Evolutionary conservation across 2,113 vertebrate genomes (phyloP), one percentile per base, ranked within the genome.

Genomic region (Puffinus mauretanicus): DNA sequence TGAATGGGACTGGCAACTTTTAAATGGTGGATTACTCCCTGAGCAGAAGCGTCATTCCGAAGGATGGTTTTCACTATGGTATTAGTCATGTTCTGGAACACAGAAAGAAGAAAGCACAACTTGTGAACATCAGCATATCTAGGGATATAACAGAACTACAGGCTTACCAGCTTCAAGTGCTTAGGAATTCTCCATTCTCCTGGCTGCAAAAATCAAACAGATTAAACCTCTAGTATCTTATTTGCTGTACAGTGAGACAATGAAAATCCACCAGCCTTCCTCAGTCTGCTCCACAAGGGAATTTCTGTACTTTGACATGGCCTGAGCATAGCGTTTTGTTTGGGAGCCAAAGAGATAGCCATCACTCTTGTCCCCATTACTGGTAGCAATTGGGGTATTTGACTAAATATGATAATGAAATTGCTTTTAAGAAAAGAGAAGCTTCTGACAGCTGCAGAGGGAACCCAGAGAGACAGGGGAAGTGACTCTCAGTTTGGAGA

Each of bases 31-130:
- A 98, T 97, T 60, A 97, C 13, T 6, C 92, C 95, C 22, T 86
- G 96, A 3, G 94, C 72, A 66, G 97, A 94, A 88, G 73, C 26
- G 6, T 96, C 94, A 9, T 97, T 99, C 81, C 92, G 92, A 54
- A 99, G 98, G 8, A 66, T 98, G 49, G 98, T 98, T 94, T 97
- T 98, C 83, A 98, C 97, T 7, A 97, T 69, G 0, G 98, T 98
- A 30, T 96, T 93, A 11, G 98, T 99, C 62, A 90, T 77, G 78
- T 99, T 99, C 99, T 99, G 92, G 82, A 97, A 97, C 42, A 90
- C 52, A 96, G 76, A 13, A 30, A 22, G 22, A 57, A 61, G 3
- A 49, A 51, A 80, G 55, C 29, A 11, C 29, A 40, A 27, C 19
- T 30, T 46, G 67, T 9, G 16, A 72, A 42, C 11, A 29, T 47